Percentiles rank a stretch among this genome's conserved stretches.
phyloP scores from a whole-genome alignment of 2,888 invertebrate genomes.

The Cordilura impudica region DNA sequence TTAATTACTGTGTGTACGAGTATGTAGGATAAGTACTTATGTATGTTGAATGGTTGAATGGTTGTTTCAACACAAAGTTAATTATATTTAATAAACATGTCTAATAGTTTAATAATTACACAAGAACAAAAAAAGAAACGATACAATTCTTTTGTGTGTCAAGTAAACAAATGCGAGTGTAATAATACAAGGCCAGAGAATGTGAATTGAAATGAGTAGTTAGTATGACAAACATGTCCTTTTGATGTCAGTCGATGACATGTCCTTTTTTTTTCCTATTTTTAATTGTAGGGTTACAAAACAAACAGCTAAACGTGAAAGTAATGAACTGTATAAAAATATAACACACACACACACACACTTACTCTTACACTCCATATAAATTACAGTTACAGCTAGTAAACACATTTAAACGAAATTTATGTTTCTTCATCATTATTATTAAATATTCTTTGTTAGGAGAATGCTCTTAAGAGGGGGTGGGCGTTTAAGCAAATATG shows the following conservation, averaged over 20 bases:
- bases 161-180: slow-evolving; percentile 27
- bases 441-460: slow-evolving; percentile 1
- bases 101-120: slow-evolving; percentile 61
- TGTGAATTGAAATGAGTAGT: not conserved
- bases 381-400: slow-evolving; percentile 4
- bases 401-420: slow-evolving; percentile 24
- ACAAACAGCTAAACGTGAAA: slow-evolving; percentile 24
- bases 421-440: not conserved
- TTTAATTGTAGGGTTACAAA: slow-evolving; percentile 51
- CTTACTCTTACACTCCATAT: no score
- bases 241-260: slow-evolving; percentile 33
- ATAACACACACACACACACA: not conserved
- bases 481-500: slow-evolving; percentile 59
- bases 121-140: not conserved
- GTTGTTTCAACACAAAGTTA: slow-evolving; percentile 26
- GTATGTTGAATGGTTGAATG: not conserved
- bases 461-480: no score
- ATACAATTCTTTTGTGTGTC: slow-evolving; percentile 11
- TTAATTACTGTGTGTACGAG: not conserved
- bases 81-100: slow-evolving; percentile 55
- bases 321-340: slow-evolving; percentile 26
- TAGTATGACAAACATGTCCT: slow-evolving; percentile 29
- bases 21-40: no score
- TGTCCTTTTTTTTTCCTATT: slow-evolving; percentile 20
- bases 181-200: not conserved